Evolutionary conservation across 2,888 invertebrate genomes (phyloP).

Genomic region (Eristalis pertinax): DNA sequence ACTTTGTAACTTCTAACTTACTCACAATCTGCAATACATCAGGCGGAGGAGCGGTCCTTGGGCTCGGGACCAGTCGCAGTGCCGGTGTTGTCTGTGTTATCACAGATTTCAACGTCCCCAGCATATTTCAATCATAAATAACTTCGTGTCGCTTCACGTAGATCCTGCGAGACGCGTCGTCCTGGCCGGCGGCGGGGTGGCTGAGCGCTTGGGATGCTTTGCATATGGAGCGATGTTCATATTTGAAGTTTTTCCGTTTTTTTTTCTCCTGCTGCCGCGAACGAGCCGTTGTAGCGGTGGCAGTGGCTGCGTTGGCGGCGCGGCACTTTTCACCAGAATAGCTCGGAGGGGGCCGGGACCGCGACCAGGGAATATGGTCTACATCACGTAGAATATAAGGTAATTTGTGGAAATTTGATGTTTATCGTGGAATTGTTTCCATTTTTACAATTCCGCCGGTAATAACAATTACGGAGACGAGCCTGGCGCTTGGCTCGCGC

Average conservation of each 20-base stretch:
- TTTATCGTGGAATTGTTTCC: slow-evolving; percentile 80
- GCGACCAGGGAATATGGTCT: slow-evolving; percentile 49
- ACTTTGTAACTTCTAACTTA: slow-evolving; percentile 63
- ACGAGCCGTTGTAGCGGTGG: not conserved
- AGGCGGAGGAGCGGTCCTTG: not conserved
- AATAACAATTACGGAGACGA: slow-evolving; percentile 65
- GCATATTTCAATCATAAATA: slow-evolving; percentile 69
- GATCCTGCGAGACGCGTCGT: slow-evolving; percentile 20
- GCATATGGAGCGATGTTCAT: slow-evolving; percentile 59
- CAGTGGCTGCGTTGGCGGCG: not conserved
- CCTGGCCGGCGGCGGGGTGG: no score
- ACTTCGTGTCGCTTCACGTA: slow-evolving; percentile 43
- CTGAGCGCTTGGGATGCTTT: slow-evolving; percentile 41
- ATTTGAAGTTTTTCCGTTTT: not conserved
- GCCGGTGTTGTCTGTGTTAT: slow-evolving; percentile 63
- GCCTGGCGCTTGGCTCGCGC: slow-evolving; percentile 30
- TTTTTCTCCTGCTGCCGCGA: not conserved
- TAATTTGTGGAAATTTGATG: slow-evolving; percentile 81
- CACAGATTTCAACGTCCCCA: slow-evolving; percentile 67
- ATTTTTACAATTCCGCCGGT: slow-evolving; percentile 75
- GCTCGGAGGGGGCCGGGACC: not conserved
- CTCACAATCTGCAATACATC: slow-evolving; percentile 58
- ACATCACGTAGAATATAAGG: slow-evolving; percentile 80
- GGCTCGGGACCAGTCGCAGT: slow-evolving; percentile 25
- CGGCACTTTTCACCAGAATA: not conserved